Conservation (phyloP, 2,113 vertebrate species). For the Dendrocopos noguchii region DNA sequence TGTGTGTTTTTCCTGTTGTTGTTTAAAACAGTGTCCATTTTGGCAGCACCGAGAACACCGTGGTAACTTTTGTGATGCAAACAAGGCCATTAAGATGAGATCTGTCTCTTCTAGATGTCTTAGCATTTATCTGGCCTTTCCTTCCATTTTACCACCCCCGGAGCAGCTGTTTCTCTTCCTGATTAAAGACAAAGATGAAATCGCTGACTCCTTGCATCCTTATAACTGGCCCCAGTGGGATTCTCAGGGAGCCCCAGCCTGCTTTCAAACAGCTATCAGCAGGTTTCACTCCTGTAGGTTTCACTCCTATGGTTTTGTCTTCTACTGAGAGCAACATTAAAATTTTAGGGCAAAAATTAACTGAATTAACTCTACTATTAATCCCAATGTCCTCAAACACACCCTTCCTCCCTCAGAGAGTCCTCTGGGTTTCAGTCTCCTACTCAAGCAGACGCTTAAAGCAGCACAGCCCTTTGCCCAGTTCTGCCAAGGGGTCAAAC, state of each 20-base stretch:
- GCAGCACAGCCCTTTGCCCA: not conserved
- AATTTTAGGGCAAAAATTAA: not conserved
- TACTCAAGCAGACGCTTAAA: not conserved
- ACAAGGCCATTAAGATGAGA: not conserved
- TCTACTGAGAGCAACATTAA: not conserved
- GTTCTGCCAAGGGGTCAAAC: not conserved
- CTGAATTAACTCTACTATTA: not conserved
- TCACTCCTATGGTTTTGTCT: not conserved
- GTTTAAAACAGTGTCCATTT: not conserved
- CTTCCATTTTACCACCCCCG: not conserved
- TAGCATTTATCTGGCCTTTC: not conserved
- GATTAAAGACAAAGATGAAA: not conserved
- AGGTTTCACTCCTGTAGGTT: not conserved
- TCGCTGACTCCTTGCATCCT: not conserved
- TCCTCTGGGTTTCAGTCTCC: not conserved
- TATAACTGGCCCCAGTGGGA: not conserved
- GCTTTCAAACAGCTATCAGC: not conserved
- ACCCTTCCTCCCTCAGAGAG: not conserved
- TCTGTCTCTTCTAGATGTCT: not conserved
- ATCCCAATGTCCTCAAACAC: rapidly evolving
- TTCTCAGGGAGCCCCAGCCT: not conserved
- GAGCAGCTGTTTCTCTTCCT: not conserved
- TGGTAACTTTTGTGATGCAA: not conserved
- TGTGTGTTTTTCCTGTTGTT: not conserved
- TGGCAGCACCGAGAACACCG: not conserved